Conservation (phyloP, 2,113 vertebrate genomes). For the Bolborhynchus lineola region DNA sequence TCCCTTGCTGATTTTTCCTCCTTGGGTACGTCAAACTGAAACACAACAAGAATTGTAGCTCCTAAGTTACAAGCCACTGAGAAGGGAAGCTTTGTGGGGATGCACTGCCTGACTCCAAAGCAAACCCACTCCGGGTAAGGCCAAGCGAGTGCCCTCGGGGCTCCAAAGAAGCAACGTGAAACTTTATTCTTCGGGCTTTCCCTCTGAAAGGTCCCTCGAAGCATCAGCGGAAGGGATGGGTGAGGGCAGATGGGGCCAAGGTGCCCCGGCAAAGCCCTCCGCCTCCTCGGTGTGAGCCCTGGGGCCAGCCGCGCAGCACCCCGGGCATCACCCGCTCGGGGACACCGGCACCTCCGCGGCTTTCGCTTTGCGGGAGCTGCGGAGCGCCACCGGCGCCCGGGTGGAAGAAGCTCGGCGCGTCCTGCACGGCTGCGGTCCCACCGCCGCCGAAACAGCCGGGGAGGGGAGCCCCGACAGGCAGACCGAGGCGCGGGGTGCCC, state of each 20-base stretch:
- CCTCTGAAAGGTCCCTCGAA: not conserved
- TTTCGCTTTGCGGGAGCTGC: not conserved
- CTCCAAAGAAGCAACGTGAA: not conserved
- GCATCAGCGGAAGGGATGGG: not conserved
- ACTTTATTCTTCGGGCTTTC: constrained; percentile 9
- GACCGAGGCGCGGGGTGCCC: not conserved
- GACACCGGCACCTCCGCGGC: not conserved
- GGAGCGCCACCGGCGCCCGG: not conserved
- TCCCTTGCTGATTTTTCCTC: not conserved
- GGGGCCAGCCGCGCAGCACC: not conserved
- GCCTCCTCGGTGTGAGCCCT: not conserved
- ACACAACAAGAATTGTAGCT: not conserved
- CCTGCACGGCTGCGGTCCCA: not conserved
- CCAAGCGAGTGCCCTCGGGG: not conserved
- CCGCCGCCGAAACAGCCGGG: not conserved
- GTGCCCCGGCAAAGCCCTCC: not conserved
- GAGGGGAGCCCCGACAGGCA: not conserved
- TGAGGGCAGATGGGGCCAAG: not conserved
- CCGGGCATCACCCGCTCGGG: not conserved
- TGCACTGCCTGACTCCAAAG: not conserved
- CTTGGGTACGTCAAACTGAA: constrained; percentile 1
- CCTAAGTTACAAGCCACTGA: not conserved
- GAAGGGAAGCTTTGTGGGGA: not conserved
- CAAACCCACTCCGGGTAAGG: not conserved
- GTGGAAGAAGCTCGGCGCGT: not conserved